These are phyloP conservation scores for Gandaritis pyraliata DNA, from an alignment of 2,888 invertebrate genomes.

Conservation along the genomic window DNA sequence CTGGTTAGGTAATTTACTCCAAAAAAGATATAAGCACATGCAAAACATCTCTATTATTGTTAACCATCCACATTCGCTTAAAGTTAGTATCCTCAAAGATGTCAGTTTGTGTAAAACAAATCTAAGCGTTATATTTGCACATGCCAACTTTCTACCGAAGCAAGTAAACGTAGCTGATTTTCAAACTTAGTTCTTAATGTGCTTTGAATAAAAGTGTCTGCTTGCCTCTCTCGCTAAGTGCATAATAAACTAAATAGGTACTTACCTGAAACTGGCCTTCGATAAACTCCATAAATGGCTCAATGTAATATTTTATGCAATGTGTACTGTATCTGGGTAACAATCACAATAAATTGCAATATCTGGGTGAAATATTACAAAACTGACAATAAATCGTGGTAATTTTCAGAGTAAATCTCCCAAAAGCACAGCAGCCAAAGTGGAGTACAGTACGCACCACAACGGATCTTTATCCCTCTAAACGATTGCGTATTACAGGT, in stretches of 20 bases:
- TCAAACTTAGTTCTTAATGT: background rate
- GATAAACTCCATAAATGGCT: slow-evolving; percentile 25
- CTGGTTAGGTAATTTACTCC: too few relatives aligned
- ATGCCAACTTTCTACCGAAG: background rate
- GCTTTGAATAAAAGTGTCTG: background rate
- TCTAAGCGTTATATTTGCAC: background rate
- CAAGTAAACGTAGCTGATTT: background rate
- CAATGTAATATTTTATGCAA: slow-evolving; percentile 3
- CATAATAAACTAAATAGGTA: slow-evolving; percentile 13
- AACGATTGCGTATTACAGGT: too few relatives aligned
- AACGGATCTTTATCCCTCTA: too few relatives aligned
- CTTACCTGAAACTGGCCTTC: slow-evolving; percentile 27
- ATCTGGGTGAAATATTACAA: slow-evolving; percentile 6
- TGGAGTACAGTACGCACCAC: too few relatives aligned
- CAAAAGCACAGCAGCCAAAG: too few relatives aligned
- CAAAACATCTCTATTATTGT: too few relatives aligned
- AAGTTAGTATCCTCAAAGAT: background rate
- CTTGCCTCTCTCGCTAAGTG: background rate
- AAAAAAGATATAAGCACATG: background rate
- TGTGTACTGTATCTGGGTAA: slow-evolving; percentile 1
- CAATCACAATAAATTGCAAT: background rate
- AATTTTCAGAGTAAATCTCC: too few relatives aligned
- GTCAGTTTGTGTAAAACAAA: background rate
- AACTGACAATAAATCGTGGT: too few relatives aligned
- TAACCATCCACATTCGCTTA: too few relatives aligned